A percentile compares a stretch with the other conserved stretches of the same genome.
Evolutionary conservation across 2,113 vertebrate species (phyloP).

Genomic region (Agapornis roseicollis): DNA sequence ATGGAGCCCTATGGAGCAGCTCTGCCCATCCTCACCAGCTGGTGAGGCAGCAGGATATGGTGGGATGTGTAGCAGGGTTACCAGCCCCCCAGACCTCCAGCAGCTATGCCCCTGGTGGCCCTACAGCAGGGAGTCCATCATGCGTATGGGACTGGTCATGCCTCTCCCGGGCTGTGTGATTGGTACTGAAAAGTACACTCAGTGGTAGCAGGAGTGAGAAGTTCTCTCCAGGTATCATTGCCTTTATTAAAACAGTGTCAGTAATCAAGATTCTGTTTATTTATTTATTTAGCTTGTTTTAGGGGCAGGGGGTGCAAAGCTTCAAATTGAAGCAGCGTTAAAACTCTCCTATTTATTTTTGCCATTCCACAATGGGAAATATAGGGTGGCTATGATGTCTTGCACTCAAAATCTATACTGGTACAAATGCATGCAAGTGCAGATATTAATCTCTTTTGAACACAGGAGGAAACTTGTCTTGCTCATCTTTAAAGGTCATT

Average conservation of each 20-base stretch:
- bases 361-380: background rate
- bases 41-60: background rate
- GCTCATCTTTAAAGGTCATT: background rate
- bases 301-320: background rate
- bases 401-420: background rate
- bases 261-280: background rate
- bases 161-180: rapidly evolving
- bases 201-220: background rate
- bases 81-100: background rate
- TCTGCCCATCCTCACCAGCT: background rate
- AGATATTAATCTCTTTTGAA: background rate
- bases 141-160: background rate
- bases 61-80: background rate
- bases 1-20: background rate
- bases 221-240: background rate
- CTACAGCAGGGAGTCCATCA: background rate
- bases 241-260: background rate
- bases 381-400: background rate
- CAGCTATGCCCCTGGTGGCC: background rate
- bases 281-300: background rate
- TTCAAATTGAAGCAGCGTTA: background rate
- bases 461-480: background rate
- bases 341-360: background rate
- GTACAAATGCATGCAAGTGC: background rate
- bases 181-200: background rate